Evolutionary conservation across 2,888 invertebrate species (phyloP), one percentile per base, ranked within the genome.

Genomic region (Nomada goodeniana): DNA sequence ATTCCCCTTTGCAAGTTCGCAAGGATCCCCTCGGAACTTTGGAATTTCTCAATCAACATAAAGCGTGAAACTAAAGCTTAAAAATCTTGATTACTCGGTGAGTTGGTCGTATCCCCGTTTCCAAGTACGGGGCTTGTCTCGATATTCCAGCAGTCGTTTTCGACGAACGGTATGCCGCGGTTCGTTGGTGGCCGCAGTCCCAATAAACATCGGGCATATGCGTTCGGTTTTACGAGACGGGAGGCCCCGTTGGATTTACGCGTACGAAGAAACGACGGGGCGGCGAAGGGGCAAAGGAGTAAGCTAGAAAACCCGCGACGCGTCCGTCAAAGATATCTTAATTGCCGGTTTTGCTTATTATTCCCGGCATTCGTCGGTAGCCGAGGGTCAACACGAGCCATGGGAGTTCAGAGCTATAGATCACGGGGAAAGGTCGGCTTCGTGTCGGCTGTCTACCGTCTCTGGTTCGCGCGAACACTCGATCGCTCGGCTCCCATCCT

Each of bases 261-360:
- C 86, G 87, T 87, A 83, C 85, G 80, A 68, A 78, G 76, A 81
- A 72, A 68, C 73, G 72, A 36, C 42, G 53, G 59, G 57, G 52
- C 55, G 55, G 47, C n/a, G 57, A 79, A 67, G 72, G 72, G 69
- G 72, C 47, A 52, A 70, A 50, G 70, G 42, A 47, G 52, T 18
- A 47, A 18, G 50, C 20, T 26, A 59, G 23, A 64, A 77, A 76
- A 23, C 23, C 67, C 64, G 42, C 76, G 64, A 65, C 75, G 76
- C 61, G 80, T 86, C 85, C 86, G 83, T 89, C 81, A 84, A 81
- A 87, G 85, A 92, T 89, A 89, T 91, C 91, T 92, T 92, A 92
- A 92, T 92, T 91, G 91, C 87, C 86, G 79, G 89, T 82, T 89
- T 90, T 84, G 90, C 92, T 92, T 91, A 92, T 92, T 92, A 89